Percentiles rank a stretch among this genome's conserved stretches.
These are phyloP conservation scores for Anodontia alba DNA, from an alignment of 2,888 invertebrate species.

Conservation along the genomic window DNA sequence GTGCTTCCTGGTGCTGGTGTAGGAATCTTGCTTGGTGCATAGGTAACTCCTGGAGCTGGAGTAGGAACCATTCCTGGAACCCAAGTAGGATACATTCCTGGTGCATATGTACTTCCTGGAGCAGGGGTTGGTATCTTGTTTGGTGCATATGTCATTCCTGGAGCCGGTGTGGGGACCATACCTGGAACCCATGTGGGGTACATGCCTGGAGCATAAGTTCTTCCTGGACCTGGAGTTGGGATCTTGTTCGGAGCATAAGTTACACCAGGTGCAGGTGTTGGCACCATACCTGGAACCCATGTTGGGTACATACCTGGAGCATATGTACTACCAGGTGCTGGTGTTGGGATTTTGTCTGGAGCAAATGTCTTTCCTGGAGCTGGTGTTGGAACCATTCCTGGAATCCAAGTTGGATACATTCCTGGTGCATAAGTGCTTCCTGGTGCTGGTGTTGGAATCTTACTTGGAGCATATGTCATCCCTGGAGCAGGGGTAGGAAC, in stretches of 20 bases:
- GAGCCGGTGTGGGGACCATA: slow-evolving; percentile 58
- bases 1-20: slow-evolving; percentile 51
- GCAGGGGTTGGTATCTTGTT: slow-evolving; percentile 46
- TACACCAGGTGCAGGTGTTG: slow-evolving; percentile 61
- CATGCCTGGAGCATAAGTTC: slow-evolving; percentile 50
- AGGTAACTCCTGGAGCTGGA: slow-evolving; percentile 49
- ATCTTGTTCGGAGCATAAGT: slow-evolving; percentile 58
- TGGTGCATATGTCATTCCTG: slow-evolving; percentile 61
- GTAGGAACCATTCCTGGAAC: slow-evolving; percentile 54
- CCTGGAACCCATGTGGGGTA: slow-evolving; percentile 59
- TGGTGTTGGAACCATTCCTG: slow-evolving; percentile 47
- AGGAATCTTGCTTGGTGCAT: slow-evolving; percentile 49
- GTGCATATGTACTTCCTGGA: slow-evolving; percentile 48
- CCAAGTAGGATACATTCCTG: slow-evolving; percentile 45
- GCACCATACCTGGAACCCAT: slow-evolving; percentile 59
- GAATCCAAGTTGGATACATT: slow-evolving; percentile 45
- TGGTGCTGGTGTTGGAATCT: slow-evolving; percentile 63
- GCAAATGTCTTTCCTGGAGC: slow-evolving; percentile 62
- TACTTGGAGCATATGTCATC: slow-evolving; percentile 54
- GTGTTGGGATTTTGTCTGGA: slow-evolving; percentile 56
- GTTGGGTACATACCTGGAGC: slow-evolving; percentile 61
- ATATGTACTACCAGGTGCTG: slow-evolving; percentile 55
- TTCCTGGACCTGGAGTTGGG: slow-evolving; percentile 55
- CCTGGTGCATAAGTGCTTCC: slow-evolving; percentile 63
- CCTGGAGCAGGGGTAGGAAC: slow-evolving; percentile 65